Base-by-base conservation (phyloP, 2,113 vertebrate genomes). In the Heloderma charlesbogerti region DNA sequence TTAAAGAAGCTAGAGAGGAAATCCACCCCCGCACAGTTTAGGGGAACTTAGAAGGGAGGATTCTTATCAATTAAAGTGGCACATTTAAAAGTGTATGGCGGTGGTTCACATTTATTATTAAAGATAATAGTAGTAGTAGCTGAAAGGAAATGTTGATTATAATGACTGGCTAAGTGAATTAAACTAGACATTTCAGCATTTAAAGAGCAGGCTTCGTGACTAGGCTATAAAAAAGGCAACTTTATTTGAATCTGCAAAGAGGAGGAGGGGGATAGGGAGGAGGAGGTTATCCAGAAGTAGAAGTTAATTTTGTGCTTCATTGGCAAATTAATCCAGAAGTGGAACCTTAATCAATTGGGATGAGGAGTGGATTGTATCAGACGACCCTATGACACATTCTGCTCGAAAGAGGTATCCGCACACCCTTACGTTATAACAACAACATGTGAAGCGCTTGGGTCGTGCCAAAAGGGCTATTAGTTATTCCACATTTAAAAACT, bases 81-180 rank as follows among this genome's bases (percentile, higher is more conserved):
- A 77, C 74, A 43, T 87, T 78, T 78, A 87, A 63, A 34, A 63
- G 37, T 45, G 27, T 54, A 63, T 22, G 37, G 60, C 40, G 72
- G 72, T 13, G 7, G 15, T 63, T 78, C 54, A 43, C 72, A 87
- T 77, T 75, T 31, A 77, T 77, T 60, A 87, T 77, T 77, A 78
- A 77, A 87, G 54, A 77, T 40, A 29, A 25, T 66, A 60, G 37
- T 77, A 60, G 71, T 57, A 54, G 34, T 10, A 77, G 72, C 54
- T 87, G 72, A 34, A 87, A 87, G 86, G 40, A 75, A 87, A 77
- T 57, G 57, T 63, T 57, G 77, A 75, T 83, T 83, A 63, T 84
- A 66, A 66, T 31, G 82, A 84, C 82, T 84, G 54, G 18, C 22
- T 83, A 84, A 43, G 37, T 40, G 51, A 77, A 87, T 75, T 87